Conservation (phyloP, 2,888 invertebrate species). For the Hypomecis punctinalis region DNA sequence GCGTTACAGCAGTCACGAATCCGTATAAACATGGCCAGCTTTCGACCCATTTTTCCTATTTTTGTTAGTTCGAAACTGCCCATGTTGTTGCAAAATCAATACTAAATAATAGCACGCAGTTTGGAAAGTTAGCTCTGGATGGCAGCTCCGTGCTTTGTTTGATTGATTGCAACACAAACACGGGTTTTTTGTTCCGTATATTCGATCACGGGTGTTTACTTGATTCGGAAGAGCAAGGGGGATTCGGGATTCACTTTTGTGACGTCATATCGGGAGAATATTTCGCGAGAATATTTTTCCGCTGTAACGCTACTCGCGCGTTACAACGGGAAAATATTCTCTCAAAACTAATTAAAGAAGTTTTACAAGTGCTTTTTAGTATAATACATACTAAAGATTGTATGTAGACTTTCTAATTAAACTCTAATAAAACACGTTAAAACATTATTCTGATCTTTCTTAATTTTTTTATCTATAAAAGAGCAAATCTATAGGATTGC, state of each 20-base stretch:
- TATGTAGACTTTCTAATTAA: too few species aligned
- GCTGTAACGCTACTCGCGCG: too few species aligned
- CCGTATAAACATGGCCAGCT: slow-evolving; percentile 65
- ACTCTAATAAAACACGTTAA: too few species aligned
- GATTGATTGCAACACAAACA: slow-evolving; percentile 82
- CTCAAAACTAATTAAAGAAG: too few species aligned
- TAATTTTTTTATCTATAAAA: too few species aligned
- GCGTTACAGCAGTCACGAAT: slow-evolving; percentile 65
- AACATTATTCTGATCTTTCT: too few species aligned
- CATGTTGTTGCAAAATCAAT: slow-evolving; percentile 66
- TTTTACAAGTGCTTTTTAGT: too few species aligned
- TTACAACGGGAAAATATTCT: neutral
- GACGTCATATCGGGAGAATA: slow-evolving; percentile 46
- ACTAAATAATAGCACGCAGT: slow-evolving; percentile 67
- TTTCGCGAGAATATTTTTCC: too few species aligned
- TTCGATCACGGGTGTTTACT: slow-evolving; percentile 61
- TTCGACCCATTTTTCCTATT: slow-evolving; percentile 48
- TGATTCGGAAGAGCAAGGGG: slow-evolving; percentile 45
- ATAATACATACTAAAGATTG: too few species aligned
- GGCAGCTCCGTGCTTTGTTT: slow-evolving; percentile 70
- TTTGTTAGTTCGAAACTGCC: slow-evolving; percentile 10
- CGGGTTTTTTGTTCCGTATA: slow-evolving; percentile 70
- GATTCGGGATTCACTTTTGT: slow-evolving; percentile 58
- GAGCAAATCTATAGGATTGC: too few species aligned
- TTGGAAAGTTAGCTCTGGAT: slow-evolving; percentile 74